phyloP scores from a whole-genome alignment of 2,797 vertebrate species.

The Pitangus sulphuratus region DNA sequence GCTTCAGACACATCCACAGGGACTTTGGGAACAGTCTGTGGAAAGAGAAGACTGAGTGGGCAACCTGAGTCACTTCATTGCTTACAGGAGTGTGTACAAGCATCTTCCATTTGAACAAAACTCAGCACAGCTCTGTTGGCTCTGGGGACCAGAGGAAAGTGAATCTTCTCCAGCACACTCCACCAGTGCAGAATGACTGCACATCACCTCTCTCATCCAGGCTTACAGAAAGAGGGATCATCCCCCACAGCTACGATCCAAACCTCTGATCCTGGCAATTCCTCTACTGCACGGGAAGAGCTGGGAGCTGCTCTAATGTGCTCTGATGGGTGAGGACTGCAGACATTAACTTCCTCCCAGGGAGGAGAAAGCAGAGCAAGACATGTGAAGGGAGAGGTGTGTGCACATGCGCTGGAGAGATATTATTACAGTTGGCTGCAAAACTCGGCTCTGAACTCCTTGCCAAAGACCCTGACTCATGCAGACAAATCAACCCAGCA shows the following conservation, averaged over 20 bases:
- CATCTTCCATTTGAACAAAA: slow-evolving; percentile 38
- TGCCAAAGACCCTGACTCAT: not conserved
- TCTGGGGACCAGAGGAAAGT: slow-evolving; percentile 15
- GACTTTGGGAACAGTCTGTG: slow-evolving; percentile 38
- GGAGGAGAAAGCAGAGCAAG: not conserved
- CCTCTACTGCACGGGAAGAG: not conserved
- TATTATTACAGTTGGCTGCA: not conserved
- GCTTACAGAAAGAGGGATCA: not conserved
- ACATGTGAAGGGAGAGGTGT: not conserved
- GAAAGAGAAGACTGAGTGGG: slow-evolving; percentile 57
- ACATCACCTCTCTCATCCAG: not conserved
- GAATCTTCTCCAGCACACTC: not conserved
- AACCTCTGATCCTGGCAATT: slow-evolving; percentile 10
- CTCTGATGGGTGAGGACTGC: not conserved
- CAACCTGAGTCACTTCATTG: slow-evolving; percentile 63
- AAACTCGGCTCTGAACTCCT: not conserved
- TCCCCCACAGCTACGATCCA: not conserved
- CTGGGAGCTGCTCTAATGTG: not conserved
- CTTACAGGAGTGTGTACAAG: slow-evolving; percentile 45
- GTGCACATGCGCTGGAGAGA: not conserved
- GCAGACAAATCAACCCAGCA: not conserved
- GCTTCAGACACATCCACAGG: slow-evolving; percentile 42
- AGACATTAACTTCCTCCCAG: not conserved
- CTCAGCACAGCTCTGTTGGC: not conserved
- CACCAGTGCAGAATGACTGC: not conserved